Evolutionary conservation across 1,140 invertebrate genomes (phyloP).

Genomic region (Drosophila busckii): DNA sequence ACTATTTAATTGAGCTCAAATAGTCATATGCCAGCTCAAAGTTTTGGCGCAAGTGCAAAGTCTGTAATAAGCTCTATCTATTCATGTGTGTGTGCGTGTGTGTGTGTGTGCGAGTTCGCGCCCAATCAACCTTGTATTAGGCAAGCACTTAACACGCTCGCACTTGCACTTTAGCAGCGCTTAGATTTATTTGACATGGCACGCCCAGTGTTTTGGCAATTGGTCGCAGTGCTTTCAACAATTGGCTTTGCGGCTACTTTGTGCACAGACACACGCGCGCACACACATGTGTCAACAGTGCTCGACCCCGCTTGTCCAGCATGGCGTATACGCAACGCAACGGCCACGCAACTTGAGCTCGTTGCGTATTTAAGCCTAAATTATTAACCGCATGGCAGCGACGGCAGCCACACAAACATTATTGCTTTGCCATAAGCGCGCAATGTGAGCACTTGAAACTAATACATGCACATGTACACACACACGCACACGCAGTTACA

Average conservation of each 20-base stretch:
- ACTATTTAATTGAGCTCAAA: too few relatives aligned
- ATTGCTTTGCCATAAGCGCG: slow-evolving; percentile 71
- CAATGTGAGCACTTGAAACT: slow-evolving; percentile 60
- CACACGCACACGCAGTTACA: slow-evolving; percentile 11
- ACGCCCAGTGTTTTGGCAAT: slow-evolving; percentile 30
- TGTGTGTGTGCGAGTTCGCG: slow-evolving; percentile 56
- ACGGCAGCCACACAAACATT: slow-evolving; percentile 51
- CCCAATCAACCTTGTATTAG: slow-evolving; percentile 70
- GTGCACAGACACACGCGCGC: slow-evolving; percentile 16
- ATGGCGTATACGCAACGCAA: slow-evolving; percentile 61
- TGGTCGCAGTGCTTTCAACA: slow-evolving; percentile 47
- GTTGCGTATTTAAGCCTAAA: slow-evolving; percentile 75
- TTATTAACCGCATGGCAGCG: slow-evolving; percentile 62
- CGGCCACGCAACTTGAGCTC: slow-evolving; percentile 31
- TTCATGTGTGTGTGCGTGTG: too few relatives aligned
- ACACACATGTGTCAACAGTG: slow-evolving; percentile 41
- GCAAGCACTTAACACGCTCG: slow-evolving; percentile 70
- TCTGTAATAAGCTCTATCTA: too few relatives aligned
- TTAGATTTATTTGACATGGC: slow-evolving; percentile 51
- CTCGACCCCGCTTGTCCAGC: slow-evolving; percentile 19
- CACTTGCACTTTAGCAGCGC: slow-evolving; percentile 42
- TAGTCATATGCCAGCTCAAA: too few relatives aligned
- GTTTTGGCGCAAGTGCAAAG: too few relatives aligned
- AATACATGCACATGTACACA: slow-evolving; percentile 34
- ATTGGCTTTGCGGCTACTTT: slow-evolving; percentile 73